Conservation (phyloP, 1,140 invertebrate genomes). For the Pollicipes pollicipes region DNA sequence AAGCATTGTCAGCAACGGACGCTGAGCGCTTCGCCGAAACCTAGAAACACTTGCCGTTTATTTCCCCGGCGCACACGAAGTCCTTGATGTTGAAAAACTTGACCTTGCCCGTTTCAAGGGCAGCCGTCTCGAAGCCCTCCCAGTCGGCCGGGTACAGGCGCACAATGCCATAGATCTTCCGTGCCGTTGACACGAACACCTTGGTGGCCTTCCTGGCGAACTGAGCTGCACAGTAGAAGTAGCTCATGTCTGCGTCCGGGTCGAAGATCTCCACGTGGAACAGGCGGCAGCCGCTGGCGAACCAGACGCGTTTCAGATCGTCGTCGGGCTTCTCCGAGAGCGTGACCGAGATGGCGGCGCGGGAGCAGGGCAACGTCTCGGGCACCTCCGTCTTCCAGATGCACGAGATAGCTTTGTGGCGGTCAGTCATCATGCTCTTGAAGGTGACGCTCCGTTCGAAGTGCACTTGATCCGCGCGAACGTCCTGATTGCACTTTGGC, state of each 20-base stretch:
- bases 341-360: not conserved
- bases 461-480: not conserved
- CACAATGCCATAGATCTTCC: not conserved
- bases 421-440: not conserved
- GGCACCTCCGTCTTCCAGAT: not conserved
- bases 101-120: not conserved
- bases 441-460: not conserved
- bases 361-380: not conserved
- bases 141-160: not conserved
- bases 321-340: not conserved
- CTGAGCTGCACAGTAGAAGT: not conserved
- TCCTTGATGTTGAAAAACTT: not conserved
- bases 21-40: too few species aligned
- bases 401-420: not conserved
- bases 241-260: not conserved
- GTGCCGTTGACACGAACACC: not conserved
- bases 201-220: not conserved
- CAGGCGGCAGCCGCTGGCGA: not conserved
- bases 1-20: too few species aligned
- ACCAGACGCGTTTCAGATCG: not conserved
- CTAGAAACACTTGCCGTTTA: not conserved
- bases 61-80: not conserved
- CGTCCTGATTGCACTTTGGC: not conserved
- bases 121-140: not conserved
- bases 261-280: not conserved